A percentile compares a stretch with the other conserved stretches of the same genome.
Evolutionary conservation across 2,888 invertebrate genomes (phyloP).

Genomic region (Neoitamus cyanurus): DNA sequence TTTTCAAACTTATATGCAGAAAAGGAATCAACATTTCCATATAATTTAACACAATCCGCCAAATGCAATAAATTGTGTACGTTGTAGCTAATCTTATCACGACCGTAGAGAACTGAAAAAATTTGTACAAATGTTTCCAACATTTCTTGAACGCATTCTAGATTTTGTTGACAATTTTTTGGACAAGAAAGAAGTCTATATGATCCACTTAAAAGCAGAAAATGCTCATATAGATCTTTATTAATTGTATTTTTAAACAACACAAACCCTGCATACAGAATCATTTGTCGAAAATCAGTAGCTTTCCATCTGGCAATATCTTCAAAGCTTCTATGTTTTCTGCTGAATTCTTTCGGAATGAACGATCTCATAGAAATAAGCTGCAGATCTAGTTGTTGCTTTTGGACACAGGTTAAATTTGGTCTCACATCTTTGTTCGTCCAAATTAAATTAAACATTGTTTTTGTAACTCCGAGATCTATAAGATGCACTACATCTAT

Average conservation of each 20-base stretch:
- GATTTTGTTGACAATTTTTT: background rate
- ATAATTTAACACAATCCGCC: background rate
- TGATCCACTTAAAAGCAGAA: background rate
- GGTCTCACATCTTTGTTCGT: background rate
- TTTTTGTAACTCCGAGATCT: conserved; percentile 14
- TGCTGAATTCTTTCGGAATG: background rate
- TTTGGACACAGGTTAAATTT: background rate
- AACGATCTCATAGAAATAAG: background rate
- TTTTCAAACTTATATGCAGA: background rate
- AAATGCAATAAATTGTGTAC: background rate
- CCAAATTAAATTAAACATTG: background rate
- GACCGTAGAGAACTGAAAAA: background rate
- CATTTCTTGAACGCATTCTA: background rate
- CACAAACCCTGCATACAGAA: conserved; percentile 49
- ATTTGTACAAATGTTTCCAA: background rate
- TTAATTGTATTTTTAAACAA: conserved; percentile 52
- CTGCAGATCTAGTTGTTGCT: background rate
- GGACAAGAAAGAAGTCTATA: background rate
- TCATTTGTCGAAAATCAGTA: background rate
- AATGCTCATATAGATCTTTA: background rate
- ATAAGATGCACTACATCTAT: too few species aligned
- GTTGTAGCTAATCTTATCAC: background rate
- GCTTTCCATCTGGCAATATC: background rate
- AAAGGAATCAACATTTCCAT: background rate
- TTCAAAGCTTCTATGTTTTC: background rate